Evolutionary conservation across 1,140 invertebrate genomes (phyloP).

Genomic region (Magallana angulata): DNA sequence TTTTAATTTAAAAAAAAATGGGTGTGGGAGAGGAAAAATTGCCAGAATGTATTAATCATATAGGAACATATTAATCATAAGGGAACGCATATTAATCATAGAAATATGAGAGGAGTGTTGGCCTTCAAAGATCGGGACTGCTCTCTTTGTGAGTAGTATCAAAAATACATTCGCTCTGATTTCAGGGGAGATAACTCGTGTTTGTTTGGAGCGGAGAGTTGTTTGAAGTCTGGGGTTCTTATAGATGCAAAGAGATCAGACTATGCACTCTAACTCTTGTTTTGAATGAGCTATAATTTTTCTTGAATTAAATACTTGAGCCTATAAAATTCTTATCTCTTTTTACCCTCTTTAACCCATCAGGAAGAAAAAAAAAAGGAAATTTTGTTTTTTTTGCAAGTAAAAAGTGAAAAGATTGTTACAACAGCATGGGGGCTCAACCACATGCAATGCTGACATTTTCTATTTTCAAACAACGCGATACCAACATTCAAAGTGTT

Average conservation of each 20-base stretch:
- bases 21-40: too few species aligned
- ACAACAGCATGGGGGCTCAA: background rate
- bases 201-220: background rate
- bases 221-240: slow-evolving; percentile 15
- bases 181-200: slow-evolving; percentile 23
- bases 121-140: background rate
- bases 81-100: background rate
- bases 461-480: slow-evolving; percentile 39
- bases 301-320: background rate
- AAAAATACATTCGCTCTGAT: slow-evolving; percentile 29
- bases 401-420: slow-evolving; percentile 32
- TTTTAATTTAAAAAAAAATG: too few species aligned
- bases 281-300: background rate
- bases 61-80: too few species aligned
- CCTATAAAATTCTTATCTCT: background rate
- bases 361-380: background rate
- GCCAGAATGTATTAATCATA: too few species aligned
- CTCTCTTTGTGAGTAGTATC: background rate
- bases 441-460: slow-evolving; percentile 16
- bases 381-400: background rate
- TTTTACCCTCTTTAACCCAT: slow-evolving; percentile 7
- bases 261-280: background rate
- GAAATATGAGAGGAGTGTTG: background rate
- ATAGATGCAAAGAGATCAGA: background rate
- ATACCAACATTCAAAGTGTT: slow-evolving; percentile 40